Percentiles rank a stretch among this genome's conserved stretches.
Evolutionary conservation across 1,140 invertebrate species (phyloP).

Genomic region (Holotrichia oblita): DNA sequence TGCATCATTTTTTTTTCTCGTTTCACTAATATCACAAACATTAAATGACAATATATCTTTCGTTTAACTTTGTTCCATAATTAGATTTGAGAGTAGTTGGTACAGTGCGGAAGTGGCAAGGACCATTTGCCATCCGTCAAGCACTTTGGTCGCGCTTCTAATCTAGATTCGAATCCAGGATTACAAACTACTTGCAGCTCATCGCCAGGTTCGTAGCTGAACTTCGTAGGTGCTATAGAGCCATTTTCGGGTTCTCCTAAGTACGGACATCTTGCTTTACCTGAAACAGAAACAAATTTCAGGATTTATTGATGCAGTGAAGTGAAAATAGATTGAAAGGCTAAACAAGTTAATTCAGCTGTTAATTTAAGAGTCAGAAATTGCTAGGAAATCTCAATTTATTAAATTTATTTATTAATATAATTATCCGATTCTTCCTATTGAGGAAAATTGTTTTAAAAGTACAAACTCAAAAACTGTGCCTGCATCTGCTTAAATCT

Average conservation of each 20-base stretch:
- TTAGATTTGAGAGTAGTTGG: conserved; percentile 61
- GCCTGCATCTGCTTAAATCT: too few relatives aligned
- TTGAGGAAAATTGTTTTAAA: too few relatives aligned
- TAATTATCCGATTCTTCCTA: too few relatives aligned
- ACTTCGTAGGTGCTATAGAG: conserved; percentile 75
- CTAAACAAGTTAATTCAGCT: too few relatives aligned
- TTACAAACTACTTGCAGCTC: conserved; percentile 77
- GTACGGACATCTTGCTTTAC: conserved; percentile 79
- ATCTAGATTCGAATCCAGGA: conserved; percentile 66
- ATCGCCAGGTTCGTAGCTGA: conserved; percentile 80
- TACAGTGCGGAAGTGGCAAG: conserved; percentile 62
- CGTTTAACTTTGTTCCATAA: conserved; percentile 10
- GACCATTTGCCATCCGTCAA: conserved; percentile 64
- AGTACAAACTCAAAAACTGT: too few relatives aligned
- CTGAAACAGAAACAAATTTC: conserved; percentile 59
- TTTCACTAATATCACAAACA: conserved; percentile 42
- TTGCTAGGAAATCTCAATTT: too few relatives aligned
- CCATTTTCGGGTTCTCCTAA: conserved; percentile 78
- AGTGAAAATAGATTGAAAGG: too few relatives aligned
- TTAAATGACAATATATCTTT: conserved; percentile 37
- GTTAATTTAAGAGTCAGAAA: too few relatives aligned
- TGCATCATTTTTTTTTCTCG: conserved; percentile 27
- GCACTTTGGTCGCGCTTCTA: conserved; percentile 62
- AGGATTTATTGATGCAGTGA: too few relatives aligned
- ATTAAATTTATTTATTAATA: too few relatives aligned